A percentile compares a stretch with the other conserved stretches of the same genome.
phyloP scores from a whole-genome alignment of 1,140 invertebrate genomes.

The Drosophila ohnishii region DNA sequence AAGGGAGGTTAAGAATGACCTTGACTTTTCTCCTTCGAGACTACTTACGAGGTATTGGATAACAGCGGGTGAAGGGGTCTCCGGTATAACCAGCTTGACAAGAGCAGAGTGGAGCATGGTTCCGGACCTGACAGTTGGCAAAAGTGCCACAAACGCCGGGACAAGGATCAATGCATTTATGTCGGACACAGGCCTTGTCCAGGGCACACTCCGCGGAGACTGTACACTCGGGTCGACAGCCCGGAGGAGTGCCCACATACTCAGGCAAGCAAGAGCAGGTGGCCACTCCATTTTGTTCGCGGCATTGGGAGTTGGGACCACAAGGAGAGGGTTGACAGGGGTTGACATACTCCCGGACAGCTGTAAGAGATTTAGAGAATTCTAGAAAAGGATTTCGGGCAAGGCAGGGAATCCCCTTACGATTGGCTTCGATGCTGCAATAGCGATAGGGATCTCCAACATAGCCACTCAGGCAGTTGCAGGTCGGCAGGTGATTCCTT shows the following conservation, averaged over 20 bases:
- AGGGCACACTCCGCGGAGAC: constrained; percentile 87
- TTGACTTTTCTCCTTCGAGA: background rate
- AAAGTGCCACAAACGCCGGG: constrained; percentile 86
- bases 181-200: constrained; percentile 87
- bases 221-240: constrained; percentile 88
- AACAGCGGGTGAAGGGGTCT: constrained; percentile 87
- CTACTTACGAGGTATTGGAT: constrained; percentile 85
- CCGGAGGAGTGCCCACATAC: constrained; percentile 90
- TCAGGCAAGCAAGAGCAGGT: constrained; percentile 88
- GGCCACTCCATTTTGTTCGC: constrained; percentile 86
- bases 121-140: constrained; percentile 85
- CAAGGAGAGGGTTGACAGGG: constrained; percentile 88
- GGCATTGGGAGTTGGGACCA: constrained; percentile 89
- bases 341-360: constrained; percentile 80
- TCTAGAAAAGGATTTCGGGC: background rate
- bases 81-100: constrained; percentile 86
- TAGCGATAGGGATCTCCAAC: constrained; percentile 88
- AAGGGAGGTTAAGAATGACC: background rate
- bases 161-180: constrained; percentile 90
- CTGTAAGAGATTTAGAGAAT: constrained; percentile 39
- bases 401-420: constrained; percentile 48
- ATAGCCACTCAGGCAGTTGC: constrained; percentile 87
- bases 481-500: constrained; percentile 89
- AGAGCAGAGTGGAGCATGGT: constrained; percentile 86
- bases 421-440: constrained; percentile 82